Percentiles rank a stretch among this genome's conserved stretches.
These are phyloP conservation scores for Disparrhopalites patrizii DNA, from an alignment of 2,888 invertebrate species.

Conservation along the genomic window DNA sequence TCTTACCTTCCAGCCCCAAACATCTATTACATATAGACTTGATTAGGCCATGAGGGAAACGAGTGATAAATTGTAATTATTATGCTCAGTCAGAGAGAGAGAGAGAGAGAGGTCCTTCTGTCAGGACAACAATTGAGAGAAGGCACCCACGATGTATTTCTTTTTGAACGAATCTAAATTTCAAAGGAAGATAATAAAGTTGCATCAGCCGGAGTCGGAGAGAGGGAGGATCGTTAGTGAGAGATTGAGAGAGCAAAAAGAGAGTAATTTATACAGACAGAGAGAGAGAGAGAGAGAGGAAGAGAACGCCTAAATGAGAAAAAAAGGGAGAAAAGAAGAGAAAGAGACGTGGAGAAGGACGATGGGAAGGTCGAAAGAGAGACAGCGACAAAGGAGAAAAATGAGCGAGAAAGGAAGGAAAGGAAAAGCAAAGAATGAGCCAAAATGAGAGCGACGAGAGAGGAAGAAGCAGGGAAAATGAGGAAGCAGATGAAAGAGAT, in stretches of 20 bases:
- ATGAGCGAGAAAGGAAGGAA: not conserved
- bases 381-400: not conserved
- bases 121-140: too few relatives aligned
- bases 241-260: not conserved
- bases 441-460: not conserved
- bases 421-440: not conserved
- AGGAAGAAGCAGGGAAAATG: not conserved
- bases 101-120: too few relatives aligned
- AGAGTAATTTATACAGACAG: not conserved
- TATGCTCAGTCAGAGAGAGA: not conserved
- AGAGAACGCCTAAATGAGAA: not conserved
- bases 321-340: not conserved
- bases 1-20: too few relatives aligned
- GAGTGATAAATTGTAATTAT: conserved; percentile 7
- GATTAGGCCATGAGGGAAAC: not conserved
- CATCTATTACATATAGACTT: not conserved
- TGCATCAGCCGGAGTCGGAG: too few relatives aligned
- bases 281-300: not conserved
- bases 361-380: not conserved
- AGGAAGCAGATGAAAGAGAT: not conserved
- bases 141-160: too few relatives aligned
- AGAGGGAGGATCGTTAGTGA: not conserved
- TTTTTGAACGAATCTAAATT: too few relatives aligned
- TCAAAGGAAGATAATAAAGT: too few relatives aligned
- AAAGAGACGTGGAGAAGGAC: not conserved